These are phyloP conservation scores for Meteorus cinctellus DNA, from an alignment of 2,888 invertebrate genomes.

Conservation along the genomic window DNA sequence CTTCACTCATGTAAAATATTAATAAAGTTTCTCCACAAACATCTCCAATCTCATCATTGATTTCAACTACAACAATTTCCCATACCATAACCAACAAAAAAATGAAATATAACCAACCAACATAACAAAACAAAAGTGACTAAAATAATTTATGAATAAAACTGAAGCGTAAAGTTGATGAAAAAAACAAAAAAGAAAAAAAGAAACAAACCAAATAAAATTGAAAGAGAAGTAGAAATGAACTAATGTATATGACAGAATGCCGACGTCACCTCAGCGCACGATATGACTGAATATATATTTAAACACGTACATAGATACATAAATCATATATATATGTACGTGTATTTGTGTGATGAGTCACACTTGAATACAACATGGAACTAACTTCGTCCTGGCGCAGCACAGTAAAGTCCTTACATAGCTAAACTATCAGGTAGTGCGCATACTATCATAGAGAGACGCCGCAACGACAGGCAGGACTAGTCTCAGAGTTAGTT, in stretches of 20 bases:
- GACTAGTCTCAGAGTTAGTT: slow-evolving; percentile 24
- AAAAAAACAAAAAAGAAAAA: not conserved
- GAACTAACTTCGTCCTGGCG: slow-evolving; percentile 24
- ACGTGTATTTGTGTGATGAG: not conserved
- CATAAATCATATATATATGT: not conserved
- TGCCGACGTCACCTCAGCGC: not conserved
- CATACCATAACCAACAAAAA: not conserved
- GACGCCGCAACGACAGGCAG: slow-evolving; percentile 1
- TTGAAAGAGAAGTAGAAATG: not conserved
- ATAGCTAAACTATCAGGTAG: not conserved
- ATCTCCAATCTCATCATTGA: no score
- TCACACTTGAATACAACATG: slow-evolving; percentile 13
- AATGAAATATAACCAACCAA: not conserved
- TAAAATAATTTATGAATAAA: not conserved
- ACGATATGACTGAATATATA: not conserved
- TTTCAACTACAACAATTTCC: not conserved
- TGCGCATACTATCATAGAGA: slow-evolving; percentile 1
- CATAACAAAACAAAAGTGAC: not conserved
- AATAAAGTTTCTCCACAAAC: no score
- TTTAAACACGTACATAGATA: not conserved
- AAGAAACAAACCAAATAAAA: not conserved
- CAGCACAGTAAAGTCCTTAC: slow-evolving; percentile 19
- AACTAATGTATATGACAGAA: not conserved
- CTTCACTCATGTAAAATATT: no score
- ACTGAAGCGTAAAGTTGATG: no score